Base-by-base conservation (phyloP, 2,888 invertebrate species). In the Drosophila kuntzei region DNA sequence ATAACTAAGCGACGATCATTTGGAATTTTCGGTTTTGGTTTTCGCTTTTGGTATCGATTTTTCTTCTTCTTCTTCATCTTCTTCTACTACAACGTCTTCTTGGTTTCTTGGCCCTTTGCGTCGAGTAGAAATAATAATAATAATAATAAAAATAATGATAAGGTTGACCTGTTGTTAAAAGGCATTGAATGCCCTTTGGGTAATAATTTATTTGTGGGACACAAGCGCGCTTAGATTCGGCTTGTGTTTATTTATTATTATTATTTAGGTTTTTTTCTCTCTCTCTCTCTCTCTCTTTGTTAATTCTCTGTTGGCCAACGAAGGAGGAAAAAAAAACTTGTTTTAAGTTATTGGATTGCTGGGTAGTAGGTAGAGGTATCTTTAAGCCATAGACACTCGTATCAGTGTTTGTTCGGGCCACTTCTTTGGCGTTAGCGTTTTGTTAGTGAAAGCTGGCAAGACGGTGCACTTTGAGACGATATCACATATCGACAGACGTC, bases 101-200 rank as follows among this genome's bases (percentile, higher is more conserved):
- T 12, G 36, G 14, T 14, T 20, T 55, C 50, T 64, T 66, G 53
- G 71, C 60, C 76, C 82, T 67, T 75, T 70, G 61, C 58, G 39
- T 54, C 85, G 68, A 80, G 69, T 83, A 75, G 75, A 84, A 77
- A 83, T 86, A 83, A 89, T 84, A 84, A 89, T 81, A 80, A 77
- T 87, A 89, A 87, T 89, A 85, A 87, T 88, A 88, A 87, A 87
- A 89, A 89, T 87, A 90, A 87, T 89, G 90, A 87, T 87, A 90
- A 89, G 87, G 87, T 87, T 87, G 90, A 90, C 90, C 90, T 89
- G 87, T 89, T 90, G 87, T 90, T 89, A 90, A 87, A 87, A 90
- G 89, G 72, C 89, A 87, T 89, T 89, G 90, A 87, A 89, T 90
- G 89, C 89, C 87, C 87, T 90, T 87, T 87, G 88, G 86, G 83